These are phyloP conservation scores for Sebastes kiyomatsui DNA, from an alignment of 2,797 vertebrate genomes.

Conservation along the genomic window DNA sequence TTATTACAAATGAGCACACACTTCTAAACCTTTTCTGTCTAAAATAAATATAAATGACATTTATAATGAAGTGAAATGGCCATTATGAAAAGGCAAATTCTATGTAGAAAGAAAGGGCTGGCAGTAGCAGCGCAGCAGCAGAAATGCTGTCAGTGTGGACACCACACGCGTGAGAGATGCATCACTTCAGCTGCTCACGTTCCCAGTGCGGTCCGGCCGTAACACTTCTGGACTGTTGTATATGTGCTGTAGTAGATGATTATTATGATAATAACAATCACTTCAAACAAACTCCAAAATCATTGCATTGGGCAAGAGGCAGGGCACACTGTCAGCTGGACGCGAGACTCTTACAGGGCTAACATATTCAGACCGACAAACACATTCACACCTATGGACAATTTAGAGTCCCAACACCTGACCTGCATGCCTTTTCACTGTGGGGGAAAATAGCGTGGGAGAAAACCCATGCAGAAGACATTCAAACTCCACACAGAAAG, in stretches of 20 bases:
- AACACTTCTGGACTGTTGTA: neutral
- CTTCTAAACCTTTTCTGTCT: no score
- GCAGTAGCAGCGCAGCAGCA: no score
- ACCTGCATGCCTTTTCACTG: neutral
- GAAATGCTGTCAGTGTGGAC: no score
- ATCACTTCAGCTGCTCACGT: no score
- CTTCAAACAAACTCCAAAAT: neutral
- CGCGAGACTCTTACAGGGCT: neutral
- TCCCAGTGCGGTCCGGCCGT: no score
- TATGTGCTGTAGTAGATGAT: neutral
- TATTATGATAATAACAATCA: neutral
- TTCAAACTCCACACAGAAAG: neutral
- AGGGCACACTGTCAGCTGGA: neutral
- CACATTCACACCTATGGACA: neutral
- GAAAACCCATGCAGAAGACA: neutral
- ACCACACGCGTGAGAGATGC: no score
- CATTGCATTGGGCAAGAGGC: neutral
- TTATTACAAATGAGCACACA: no score
- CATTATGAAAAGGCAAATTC: no score
- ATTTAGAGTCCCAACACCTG: neutral
- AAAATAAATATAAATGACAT: no score
- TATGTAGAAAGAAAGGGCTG: no score
- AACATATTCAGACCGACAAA: neutral
- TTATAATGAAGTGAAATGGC: no score
- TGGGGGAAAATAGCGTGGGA: neutral